Percentiles rank a stretch among this genome's conserved stretches.
These are phyloP conservation scores for Xenopus borealis DNA, from an alignment of 2,113 vertebrate genomes.

Conservation along the genomic window DNA sequence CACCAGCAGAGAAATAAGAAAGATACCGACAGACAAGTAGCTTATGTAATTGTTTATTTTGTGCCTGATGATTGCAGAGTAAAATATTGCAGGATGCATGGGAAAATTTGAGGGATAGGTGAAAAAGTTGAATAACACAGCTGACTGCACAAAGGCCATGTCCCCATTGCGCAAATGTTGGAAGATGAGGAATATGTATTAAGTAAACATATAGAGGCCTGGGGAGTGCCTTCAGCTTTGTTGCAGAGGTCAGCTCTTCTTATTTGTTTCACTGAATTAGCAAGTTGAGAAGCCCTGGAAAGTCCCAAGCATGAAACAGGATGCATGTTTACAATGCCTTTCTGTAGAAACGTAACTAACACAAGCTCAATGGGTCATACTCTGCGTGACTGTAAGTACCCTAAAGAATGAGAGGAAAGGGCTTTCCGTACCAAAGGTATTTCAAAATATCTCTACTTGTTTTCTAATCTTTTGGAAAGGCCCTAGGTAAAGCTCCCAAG, in stretches of 20 bases:
- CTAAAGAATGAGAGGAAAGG: background rate
- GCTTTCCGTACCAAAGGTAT: background rate
- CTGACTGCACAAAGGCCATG: too few relatives aligned
- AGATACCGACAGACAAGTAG: too few relatives aligned
- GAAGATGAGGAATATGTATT: background rate
- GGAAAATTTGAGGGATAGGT: too few relatives aligned
- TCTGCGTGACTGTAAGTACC: background rate
- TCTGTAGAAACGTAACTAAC: slow-evolving; percentile 25
- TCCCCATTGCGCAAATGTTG: background rate
- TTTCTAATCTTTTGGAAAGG: too few relatives aligned
- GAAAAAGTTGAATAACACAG: too few relatives aligned
- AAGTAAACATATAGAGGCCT: background rate
- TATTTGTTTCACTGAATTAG: slow-evolving; percentile 28
- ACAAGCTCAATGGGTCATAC: slow-evolving; percentile 2
- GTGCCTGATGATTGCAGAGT: too few relatives aligned
- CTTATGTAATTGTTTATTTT: too few relatives aligned
- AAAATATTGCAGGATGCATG: too few relatives aligned
- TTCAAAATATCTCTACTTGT: background rate
- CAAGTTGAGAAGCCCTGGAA: slow-evolving; percentile 31
- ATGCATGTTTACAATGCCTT: slow-evolving; percentile 30
- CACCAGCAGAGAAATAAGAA: too few relatives aligned
- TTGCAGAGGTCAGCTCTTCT: slow-evolving; percentile 14
- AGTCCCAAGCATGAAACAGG: slow-evolving; percentile 42
- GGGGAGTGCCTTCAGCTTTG: background rate
- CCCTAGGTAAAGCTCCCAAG: too few relatives aligned